Evolutionary conservation across 2,888 invertebrate species (phyloP).

Genomic region (Exephanes ischioxanthus): DNA sequence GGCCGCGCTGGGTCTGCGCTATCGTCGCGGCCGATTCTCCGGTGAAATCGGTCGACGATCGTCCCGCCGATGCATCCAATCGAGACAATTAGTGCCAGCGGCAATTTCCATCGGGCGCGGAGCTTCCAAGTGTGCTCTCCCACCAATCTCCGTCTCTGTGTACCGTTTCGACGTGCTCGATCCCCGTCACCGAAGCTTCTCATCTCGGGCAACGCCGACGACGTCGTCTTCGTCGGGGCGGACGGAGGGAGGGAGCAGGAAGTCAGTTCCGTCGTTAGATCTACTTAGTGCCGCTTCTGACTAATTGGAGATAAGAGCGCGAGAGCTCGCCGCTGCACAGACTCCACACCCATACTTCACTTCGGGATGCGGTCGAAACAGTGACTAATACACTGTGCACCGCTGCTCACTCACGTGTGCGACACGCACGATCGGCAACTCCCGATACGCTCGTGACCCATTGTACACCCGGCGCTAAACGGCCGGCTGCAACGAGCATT

Average conservation of each 20-base stretch:
- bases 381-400: neutral
- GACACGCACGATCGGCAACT: slow-evolving; percentile 23
- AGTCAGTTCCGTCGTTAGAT: slow-evolving; percentile 77
- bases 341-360: slow-evolving; percentile 6
- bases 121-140: neutral
- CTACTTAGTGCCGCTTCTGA: slow-evolving; percentile 74
- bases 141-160: slow-evolving; percentile 5
- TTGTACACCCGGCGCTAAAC: slow-evolving; percentile 23
- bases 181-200: neutral
- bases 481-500: slow-evolving; percentile 17
- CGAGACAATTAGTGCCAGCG: slow-evolving; percentile 73
- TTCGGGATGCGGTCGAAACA: slow-evolving; percentile 32
- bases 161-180: neutral
- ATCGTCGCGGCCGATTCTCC: slow-evolving; percentile 38
- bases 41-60: slow-evolving; percentile 58
- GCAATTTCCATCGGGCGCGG: slow-evolving; percentile 66
- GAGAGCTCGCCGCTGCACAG: slow-evolving; percentile 37
- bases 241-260: slow-evolving; percentile 67
- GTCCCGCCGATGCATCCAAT: slow-evolving; percentile 67
- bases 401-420: neutral
- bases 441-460: slow-evolving; percentile 42
- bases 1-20: neutral
- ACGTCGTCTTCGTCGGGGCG: neutral
- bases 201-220: neutral
- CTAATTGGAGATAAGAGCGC: slow-evolving; percentile 77